Conservation (phyloP, 2,113 vertebrate species). For the Gymnobelideus leadbeateri region DNA sequence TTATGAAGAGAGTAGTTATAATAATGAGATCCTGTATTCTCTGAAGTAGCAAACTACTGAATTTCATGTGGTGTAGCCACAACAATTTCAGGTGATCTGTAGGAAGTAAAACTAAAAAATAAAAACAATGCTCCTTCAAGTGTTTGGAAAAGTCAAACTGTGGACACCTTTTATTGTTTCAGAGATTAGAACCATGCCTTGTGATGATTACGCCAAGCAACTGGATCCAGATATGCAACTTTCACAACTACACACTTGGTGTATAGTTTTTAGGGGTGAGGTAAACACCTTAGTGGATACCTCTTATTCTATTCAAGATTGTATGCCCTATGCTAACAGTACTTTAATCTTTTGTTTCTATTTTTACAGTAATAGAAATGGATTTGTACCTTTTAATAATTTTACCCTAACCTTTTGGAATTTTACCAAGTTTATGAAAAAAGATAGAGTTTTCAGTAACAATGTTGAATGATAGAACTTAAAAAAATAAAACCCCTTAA, state of each 20-base stretch:
- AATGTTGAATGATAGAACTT: conserved; percentile 39
- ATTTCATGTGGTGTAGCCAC: neutral
- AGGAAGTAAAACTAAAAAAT: neutral
- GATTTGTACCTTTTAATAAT: neutral
- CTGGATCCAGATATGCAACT: too few relatives aligned
- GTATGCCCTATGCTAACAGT: neutral
- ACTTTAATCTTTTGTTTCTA: neutral
- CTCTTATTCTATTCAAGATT: neutral
- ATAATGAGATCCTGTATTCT: neutral
- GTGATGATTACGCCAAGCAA: neutral
- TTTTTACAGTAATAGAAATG: neutral
- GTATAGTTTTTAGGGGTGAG: neutral
- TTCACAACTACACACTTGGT: too few relatives aligned
- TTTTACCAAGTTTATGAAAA: conserved; percentile 57
- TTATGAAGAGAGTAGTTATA: neutral
- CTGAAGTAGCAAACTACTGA: neutral
- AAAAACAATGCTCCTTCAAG: neutral
- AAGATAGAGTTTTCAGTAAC: conserved; percentile 48
- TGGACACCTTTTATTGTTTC: too few relatives aligned
- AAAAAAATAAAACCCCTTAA: conserved; percentile 66
- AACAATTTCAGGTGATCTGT: neutral
- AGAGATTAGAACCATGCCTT: neutral
- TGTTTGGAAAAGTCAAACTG: too few relatives aligned
- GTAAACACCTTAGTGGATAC: neutral
- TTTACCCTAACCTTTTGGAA: conserved; percentile 31